These are phyloP conservation scores for Cyanistes caeruleus DNA, from an alignment of 2,113 vertebrate genomes.

Conservation along the genomic window DNA sequence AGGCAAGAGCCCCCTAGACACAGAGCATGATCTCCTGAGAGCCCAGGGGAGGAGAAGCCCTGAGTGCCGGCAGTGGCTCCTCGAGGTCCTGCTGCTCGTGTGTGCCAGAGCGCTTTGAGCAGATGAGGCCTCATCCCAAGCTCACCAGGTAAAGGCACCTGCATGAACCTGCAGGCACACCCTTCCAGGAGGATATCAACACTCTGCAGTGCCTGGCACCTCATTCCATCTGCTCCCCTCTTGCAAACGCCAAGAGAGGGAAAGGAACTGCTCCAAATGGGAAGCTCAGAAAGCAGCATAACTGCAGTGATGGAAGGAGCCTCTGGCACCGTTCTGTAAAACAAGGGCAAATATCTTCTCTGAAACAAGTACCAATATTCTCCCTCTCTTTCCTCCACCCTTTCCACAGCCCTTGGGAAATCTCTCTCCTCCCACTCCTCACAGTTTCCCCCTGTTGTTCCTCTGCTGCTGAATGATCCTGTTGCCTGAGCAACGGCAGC, in stretches of 20 bases:
- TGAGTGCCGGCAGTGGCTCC: neutral
- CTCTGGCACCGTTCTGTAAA: neutral
- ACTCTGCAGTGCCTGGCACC: neutral
- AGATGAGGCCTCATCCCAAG: neutral
- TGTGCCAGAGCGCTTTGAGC: neutral
- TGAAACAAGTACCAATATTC: neutral
- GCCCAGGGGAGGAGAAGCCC: neutral
- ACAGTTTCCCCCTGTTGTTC: neutral
- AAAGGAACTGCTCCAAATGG: neutral
- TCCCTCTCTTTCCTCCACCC: neutral
- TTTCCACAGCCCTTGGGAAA: neutral
- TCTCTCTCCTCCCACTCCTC: neutral
- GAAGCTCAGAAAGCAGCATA: neutral
- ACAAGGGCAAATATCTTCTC: neutral
- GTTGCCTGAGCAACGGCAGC: constrained; percentile 42
- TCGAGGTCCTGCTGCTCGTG: neutral
- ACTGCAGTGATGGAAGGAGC: neutral
- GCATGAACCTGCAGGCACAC: neutral
- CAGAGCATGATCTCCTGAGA: neutral
- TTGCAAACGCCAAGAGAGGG: neutral
- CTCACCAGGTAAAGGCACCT: neutral
- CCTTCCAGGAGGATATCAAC: neutral
- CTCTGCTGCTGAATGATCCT: neutral
- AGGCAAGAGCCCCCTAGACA: neutral
- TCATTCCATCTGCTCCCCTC: neutral